Percentiles rank a stretch among this genome's conserved stretches.
Evolutionary conservation across 2,113 vertebrate species (phyloP).

Genomic region (Galeopterus variegatus): DNA sequence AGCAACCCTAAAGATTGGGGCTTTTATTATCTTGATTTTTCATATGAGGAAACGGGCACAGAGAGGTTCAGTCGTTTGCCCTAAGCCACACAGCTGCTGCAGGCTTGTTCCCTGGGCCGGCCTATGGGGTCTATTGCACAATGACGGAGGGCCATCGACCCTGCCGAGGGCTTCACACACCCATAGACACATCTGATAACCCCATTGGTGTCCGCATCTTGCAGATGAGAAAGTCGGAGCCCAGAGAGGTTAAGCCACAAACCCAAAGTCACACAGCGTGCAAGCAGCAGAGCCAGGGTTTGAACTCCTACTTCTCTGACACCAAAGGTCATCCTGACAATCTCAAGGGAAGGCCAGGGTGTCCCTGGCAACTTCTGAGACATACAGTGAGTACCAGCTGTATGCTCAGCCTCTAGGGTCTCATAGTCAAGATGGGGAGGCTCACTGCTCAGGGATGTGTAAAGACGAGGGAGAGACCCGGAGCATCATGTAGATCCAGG

Average conservation of each 20-base stretch:
- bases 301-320: background rate
- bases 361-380: background rate
- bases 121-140: background rate
- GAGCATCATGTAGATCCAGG: background rate
- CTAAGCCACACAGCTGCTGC: background rate
- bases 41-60: background rate
- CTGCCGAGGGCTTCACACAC: background rate
- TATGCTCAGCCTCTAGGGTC: background rate
- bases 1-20: background rate
- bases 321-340: background rate
- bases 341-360: background rate
- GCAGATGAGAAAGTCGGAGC: background rate
- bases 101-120: background rate
- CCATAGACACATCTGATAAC: background rate
- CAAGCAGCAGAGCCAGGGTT: background rate
- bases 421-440: background rate
- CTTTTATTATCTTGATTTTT: background rate
- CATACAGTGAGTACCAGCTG: background rate
- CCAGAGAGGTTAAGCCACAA: background rate
- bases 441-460: background rate
- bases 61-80: background rate
- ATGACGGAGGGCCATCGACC: background rate
- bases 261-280: background rate
- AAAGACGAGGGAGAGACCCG: background rate
- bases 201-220: background rate